Evolutionary conservation across 2,797 vertebrate genomes (phyloP).

Genomic region (Parauchenoglanis punctatus): DNA sequence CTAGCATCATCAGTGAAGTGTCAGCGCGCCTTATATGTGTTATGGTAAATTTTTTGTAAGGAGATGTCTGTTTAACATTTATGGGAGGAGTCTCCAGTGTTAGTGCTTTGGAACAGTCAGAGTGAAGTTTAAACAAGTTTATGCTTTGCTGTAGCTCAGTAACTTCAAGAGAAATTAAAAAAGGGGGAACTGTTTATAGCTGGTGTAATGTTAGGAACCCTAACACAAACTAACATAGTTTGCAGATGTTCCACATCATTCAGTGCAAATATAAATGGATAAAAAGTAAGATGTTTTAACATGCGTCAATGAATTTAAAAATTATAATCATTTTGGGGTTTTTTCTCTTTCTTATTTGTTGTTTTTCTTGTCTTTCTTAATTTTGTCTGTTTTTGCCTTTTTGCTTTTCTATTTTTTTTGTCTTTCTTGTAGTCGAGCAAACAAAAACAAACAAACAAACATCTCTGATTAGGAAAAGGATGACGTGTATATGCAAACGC

Average conservation of each 20-base stretch:
- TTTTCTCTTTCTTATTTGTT: too few species aligned
- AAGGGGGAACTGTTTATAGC: background rate
- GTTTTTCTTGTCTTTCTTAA: too few species aligned
- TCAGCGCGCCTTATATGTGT: background rate
- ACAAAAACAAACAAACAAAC: too few species aligned
- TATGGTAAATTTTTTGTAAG: background rate
- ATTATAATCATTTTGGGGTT: too few species aligned
- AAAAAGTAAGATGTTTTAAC: background rate
- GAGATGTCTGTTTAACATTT: background rate
- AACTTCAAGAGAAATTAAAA: background rate
- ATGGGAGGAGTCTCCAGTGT: background rate
- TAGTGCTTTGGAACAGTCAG: background rate
- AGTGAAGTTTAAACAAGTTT: background rate
- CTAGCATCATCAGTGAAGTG: background rate
- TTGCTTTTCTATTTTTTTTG: too few species aligned
- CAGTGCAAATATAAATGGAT: background rate
- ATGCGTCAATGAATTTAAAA: background rate
- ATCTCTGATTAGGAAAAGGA: too few species aligned
- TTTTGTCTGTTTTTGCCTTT: too few species aligned
- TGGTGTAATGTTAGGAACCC: background rate
- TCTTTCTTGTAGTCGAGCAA: too few species aligned
- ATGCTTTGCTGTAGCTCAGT: background rate
- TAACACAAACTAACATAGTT: background rate
- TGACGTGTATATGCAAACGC: too few species aligned
- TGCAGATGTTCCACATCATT: background rate